Evolutionary conservation across 2,888 invertebrate species (phyloP).

Genomic region (Thymelicus acteon): DNA sequence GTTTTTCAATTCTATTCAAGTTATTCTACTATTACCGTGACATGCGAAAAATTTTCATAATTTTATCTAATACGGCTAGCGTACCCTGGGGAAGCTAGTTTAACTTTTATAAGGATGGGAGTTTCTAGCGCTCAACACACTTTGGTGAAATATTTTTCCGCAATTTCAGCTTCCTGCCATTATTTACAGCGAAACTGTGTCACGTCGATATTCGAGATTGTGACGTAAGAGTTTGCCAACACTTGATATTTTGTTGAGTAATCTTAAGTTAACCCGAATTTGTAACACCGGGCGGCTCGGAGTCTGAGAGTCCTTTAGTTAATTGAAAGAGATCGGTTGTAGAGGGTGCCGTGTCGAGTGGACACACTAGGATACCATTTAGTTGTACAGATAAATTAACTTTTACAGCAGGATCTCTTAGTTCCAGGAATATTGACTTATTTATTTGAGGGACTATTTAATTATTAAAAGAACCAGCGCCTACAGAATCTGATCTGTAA

Average conservation of each 20-base stretch:
- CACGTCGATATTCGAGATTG: slow-evolving; percentile 36
- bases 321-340: slow-evolving; percentile 78
- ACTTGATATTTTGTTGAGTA: slow-evolving; percentile 33
- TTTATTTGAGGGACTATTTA: no score
- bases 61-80: slow-evolving; percentile 24
- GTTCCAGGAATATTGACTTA: no score
- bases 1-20: slow-evolving; percentile 10
- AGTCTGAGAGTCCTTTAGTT: slow-evolving; percentile 63
- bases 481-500: no score
- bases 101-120: slow-evolving; percentile 35
- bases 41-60: slow-evolving; percentile 27
- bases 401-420: neutral
- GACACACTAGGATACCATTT: slow-evolving; percentile 52
- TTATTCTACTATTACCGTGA: slow-evolving; percentile 11
- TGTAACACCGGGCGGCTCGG: slow-evolving; percentile 14
- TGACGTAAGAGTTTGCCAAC: slow-evolving; percentile 29
- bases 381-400: slow-evolving; percentile 28
- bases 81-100: slow-evolving; percentile 23
- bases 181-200: slow-evolving; percentile 33
- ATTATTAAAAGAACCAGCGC: no score
- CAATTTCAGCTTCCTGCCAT: slow-evolving; percentile 36
- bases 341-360: slow-evolving; percentile 58
- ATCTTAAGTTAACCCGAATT: slow-evolving; percentile 31
- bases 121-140: slow-evolving; percentile 27
- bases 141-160: slow-evolving; percentile 36